Evolutionary conservation across 2,888 invertebrate species (phyloP), one percentile per base, ranked within the genome.

Genomic region (Trachelus troglodyta): DNA sequence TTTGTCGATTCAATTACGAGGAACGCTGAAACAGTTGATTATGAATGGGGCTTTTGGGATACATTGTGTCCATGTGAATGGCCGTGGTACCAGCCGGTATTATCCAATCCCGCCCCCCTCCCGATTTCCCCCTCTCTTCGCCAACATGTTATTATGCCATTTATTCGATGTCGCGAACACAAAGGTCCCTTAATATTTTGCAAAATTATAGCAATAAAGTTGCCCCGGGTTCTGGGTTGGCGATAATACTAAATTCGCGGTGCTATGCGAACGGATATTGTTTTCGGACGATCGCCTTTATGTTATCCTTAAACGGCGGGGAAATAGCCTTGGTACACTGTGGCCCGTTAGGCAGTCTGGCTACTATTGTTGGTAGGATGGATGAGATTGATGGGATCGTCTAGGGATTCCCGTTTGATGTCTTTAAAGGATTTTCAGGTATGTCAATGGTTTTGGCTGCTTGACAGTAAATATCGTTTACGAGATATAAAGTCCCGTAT

Each of bases 151-250:
- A 35, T 76, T 33, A 76, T 76, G 30, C 40, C 76, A 76, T 76
- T 76, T 34, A 73, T 76, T 76, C 73, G 23, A 76, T 56, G 76
- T 76, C 76, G 34, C 56, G 11, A 37, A 23, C 33, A 77, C 73
- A 73, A 40, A 77, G 68, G 69, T 74, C 68, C 74, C 31, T 34
- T 69, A 68, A 77, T 74, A 74, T 74, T 74, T 74, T 77, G 69
- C 74, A 77, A 77, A 77, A 77, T 74, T 77, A 68, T 77, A 73
- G 33, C 76, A 68, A 69, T 74, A 35, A 74, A 77, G 69, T n/a
- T 69, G 35, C 35, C 74, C 12, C 35, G 12, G 35, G 30, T n/a
- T 30, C 73, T 12, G 73, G 73, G 68, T 11, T 12, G 33, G 15
- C 34, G 71, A 74, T 74, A 69, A 68, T 69, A 74, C 77, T 77